Conservation (phyloP, 2,113 vertebrate genomes). For the Plecturocebus donacophilus region DNA sequence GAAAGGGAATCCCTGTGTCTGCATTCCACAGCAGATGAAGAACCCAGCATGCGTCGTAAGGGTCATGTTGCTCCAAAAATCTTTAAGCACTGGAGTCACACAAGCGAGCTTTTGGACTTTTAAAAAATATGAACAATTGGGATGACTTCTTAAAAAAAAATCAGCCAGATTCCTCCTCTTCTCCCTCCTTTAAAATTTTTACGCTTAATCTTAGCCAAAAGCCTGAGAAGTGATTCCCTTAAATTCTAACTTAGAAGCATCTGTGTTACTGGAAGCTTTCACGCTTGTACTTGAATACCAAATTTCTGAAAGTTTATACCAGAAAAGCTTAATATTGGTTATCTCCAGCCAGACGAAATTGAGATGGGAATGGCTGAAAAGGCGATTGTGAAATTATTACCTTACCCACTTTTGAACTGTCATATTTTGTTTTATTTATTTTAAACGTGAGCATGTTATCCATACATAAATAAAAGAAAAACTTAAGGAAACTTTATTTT, state of each 20-base stretch:
- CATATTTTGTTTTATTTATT: not conserved
- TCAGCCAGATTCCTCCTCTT: not conserved
- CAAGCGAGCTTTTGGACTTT: not conserved
- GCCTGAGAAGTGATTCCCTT: not conserved
- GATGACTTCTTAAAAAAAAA: not conserved
- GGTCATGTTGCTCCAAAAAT: not conserved
- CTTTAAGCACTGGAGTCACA: not conserved
- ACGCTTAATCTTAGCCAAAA: not conserved
- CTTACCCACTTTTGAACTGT: not conserved
- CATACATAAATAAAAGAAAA: not conserved
- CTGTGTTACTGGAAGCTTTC: not conserved
- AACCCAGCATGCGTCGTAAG: rapidly evolving
- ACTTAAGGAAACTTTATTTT: not conserved
- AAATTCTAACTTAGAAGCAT: not conserved
- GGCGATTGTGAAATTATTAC: not conserved
- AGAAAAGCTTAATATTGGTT: not conserved
- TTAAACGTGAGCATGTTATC: not conserved
- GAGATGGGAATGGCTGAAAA: not conserved
- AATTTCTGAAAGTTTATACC: not conserved
- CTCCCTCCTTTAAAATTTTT: not conserved
- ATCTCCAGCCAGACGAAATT: not conserved
- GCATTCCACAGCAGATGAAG: not conserved
- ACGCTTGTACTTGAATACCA: not conserved
- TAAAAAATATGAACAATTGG: not conserved
- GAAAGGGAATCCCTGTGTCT: not conserved